Evolutionary conservation across 2,113 vertebrate species (phyloP).

Genomic region (Pleuronectes platessa): DNA sequence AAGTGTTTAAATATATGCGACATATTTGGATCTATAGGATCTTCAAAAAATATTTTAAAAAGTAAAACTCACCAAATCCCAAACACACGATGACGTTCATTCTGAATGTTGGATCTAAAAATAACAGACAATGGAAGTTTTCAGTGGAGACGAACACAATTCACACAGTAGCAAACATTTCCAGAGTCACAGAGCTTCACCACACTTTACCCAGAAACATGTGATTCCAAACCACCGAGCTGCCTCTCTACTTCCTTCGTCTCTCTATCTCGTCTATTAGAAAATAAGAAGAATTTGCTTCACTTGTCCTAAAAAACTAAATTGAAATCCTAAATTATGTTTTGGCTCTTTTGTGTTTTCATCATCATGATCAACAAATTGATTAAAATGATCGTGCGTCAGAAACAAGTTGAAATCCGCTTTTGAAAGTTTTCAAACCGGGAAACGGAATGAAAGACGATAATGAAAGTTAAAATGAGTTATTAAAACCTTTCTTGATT

Average conservation of each 20-base stretch:
- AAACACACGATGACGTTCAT: slow-evolving; percentile 48
- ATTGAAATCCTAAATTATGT: background rate
- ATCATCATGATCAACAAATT: fast-evolving
- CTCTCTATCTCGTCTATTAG: background rate
- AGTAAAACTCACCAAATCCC: slow-evolving; percentile 62
- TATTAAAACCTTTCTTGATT: no score
- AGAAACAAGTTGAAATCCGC: background rate
- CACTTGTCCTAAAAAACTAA: background rate
- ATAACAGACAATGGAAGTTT: background rate
- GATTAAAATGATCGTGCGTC: background rate
- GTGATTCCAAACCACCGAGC: slow-evolving; percentile 55
- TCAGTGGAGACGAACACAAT: background rate
- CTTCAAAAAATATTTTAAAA: background rate
- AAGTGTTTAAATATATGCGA: background rate
- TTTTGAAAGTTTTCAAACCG: background rate
- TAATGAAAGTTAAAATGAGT: no score
- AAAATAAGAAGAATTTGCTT: background rate
- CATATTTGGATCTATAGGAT: background rate
- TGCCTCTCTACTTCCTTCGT: slow-evolving; percentile 42
- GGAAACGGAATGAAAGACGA: background rate
- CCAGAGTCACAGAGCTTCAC: background rate
- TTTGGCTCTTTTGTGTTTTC: background rate
- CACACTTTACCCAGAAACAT: slow-evolving; percentile 15
- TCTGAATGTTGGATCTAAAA: slow-evolving; percentile 23
- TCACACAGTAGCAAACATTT: no score